A percentile compares a stretch with the other conserved stretches of the same genome.
Conservation (phyloP, 1,140 invertebrate genomes). For the Caenorhabditis briggsae region DNA sequence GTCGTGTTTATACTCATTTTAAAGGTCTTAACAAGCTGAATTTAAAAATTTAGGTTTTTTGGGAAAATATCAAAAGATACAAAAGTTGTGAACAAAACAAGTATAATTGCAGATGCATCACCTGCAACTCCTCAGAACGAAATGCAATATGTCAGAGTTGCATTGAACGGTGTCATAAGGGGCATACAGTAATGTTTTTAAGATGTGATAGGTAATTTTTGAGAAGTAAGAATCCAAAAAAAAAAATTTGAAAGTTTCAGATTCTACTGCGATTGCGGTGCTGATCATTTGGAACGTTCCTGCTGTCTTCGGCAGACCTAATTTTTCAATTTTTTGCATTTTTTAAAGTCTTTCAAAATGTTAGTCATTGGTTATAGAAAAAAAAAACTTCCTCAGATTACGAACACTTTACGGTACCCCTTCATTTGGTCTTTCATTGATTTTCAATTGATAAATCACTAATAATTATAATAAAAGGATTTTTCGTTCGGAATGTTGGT, state of each 20-base stretch:
- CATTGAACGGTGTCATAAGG: constrained; percentile 31
- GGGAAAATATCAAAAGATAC: background rate
- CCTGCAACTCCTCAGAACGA: constrained; percentile 28
- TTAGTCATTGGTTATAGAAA: constrained; percentile 37
- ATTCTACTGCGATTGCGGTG: constrained; percentile 46
- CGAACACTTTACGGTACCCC: constrained; percentile 26
- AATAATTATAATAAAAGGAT: background rate
- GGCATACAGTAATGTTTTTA: constrained; percentile 16
- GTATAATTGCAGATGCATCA: constrained; percentile 12
- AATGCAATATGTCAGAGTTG: constrained; percentile 30
- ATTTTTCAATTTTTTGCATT: background rate
- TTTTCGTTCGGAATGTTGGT: too few relatives aligned
- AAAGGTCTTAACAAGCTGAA: too few relatives aligned
- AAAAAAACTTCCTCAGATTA: background rate
- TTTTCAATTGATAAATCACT: background rate
- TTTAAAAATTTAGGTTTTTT: too few relatives aligned
- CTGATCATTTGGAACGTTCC: constrained; percentile 26
- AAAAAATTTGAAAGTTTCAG: background rate
- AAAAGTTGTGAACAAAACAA: background rate
- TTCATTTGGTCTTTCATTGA: background rate
- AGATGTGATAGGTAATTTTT: constrained; percentile 7
- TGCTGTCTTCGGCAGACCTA: constrained; percentile 29
- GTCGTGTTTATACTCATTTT: too few relatives aligned
- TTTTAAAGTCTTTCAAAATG: background rate
- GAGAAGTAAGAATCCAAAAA: background rate